A percentile compares a stretch with the other conserved stretches of the same genome.
Conservation (phyloP, 2,797 vertebrate genomes). For the Sciurus vulgaris region DNA sequence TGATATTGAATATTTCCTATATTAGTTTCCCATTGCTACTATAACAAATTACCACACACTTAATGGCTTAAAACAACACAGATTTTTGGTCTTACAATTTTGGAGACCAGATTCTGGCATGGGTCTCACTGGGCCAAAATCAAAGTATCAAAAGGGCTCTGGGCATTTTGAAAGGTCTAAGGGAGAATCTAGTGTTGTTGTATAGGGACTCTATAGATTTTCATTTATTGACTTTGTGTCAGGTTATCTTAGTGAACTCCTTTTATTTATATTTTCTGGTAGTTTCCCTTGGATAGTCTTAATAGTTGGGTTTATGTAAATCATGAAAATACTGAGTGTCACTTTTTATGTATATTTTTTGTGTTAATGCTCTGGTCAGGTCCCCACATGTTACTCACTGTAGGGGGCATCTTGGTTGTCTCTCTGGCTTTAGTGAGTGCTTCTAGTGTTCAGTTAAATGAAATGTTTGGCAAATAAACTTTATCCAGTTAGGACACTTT, state of each 20-base stretch:
- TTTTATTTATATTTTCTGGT: not conserved
- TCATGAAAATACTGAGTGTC: not conserved
- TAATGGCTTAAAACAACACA: not conserved
- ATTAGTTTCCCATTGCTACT: not conserved
- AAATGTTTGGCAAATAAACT: not conserved
- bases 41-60: too few species aligned
- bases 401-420: not conserved
- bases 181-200: not conserved
- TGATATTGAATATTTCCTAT: not conserved
- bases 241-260: not conserved
- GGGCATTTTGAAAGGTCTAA: not conserved
- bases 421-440: not conserved
- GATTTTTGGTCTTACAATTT: not conserved
- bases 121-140: too few species aligned
- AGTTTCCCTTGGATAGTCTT: not conserved
- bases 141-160: not conserved
- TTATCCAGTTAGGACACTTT: not conserved
- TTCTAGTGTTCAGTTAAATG: not conserved
- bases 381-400: not conserved
- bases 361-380: not conserved
- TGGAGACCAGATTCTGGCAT: too few species aligned
- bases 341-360: not conserved
- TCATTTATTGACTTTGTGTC: not conserved
- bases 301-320: not conserved
- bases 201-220: not conserved